These are phyloP conservation scores for Girardinichthys multiradiatus DNA, from an alignment of 2,113 vertebrate genomes.

Conservation along the genomic window DNA sequence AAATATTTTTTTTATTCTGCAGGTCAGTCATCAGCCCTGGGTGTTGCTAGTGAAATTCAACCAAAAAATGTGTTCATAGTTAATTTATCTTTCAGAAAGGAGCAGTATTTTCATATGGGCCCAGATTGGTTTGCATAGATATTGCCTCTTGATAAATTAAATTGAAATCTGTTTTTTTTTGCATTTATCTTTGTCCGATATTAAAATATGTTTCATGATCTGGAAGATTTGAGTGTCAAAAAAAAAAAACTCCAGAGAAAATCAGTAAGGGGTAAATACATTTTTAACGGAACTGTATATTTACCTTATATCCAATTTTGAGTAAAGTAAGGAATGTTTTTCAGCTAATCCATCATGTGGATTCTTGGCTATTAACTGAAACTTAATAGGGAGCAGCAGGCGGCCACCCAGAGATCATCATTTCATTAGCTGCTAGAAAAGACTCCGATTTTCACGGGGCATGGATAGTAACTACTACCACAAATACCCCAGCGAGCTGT, in stretches of 20 bases:
- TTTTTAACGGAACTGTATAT: neutral
- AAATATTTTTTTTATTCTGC: neutral
- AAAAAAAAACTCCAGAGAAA: neutral
- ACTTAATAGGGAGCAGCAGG: conserved; percentile 67
- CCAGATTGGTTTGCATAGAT: too few relatives aligned
- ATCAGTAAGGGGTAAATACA: neutral
- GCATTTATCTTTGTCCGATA: neutral
- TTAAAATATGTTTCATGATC: neutral
- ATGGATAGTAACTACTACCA: conserved; percentile 73
- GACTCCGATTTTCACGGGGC: conserved; percentile 69
- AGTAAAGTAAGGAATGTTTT: conserved; percentile 1
- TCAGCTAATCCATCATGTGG: conserved; percentile 32
- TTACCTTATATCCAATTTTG: neutral
- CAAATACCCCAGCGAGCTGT: conserved; percentile 73
- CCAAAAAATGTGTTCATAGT: too few relatives aligned
- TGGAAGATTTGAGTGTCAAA: neutral
- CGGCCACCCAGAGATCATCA: conserved; percentile 69
- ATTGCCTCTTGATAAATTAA: neutral
- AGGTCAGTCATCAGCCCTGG: too few relatives aligned
- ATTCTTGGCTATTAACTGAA: conserved; percentile 69
- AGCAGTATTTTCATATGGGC: too few relatives aligned
- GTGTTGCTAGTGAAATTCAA: too few relatives aligned
- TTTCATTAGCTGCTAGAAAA: conserved; percentile 70
- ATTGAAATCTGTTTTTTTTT: neutral
- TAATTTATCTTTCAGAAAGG: neutral